These are phyloP conservation scores for Graptemys geographica DNA, from an alignment of 2,797 vertebrate genomes.

Conservation along the genomic window DNA sequence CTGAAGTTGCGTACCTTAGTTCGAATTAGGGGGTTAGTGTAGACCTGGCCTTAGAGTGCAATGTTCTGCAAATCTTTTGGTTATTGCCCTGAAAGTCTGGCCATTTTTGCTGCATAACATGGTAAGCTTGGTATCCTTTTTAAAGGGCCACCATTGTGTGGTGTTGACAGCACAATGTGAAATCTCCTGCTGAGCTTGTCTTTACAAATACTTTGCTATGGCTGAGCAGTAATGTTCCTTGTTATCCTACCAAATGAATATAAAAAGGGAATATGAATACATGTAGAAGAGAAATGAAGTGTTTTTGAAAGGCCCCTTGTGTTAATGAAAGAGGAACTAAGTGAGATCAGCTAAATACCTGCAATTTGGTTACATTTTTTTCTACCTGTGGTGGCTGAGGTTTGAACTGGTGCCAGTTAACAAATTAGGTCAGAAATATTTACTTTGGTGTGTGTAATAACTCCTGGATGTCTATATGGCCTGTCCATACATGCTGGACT, in stretches of 20 bases:
- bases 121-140: neutral
- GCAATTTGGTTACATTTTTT: slow-evolving; percentile 13
- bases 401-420: slow-evolving; percentile 53
- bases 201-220: slow-evolving; percentile 6
- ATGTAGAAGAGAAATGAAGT: slow-evolving; percentile 32
- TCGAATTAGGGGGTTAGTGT: no score
- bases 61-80: neutral
- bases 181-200: slow-evolving; percentile 60
- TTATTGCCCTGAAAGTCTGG: neutral
- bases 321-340: slow-evolving; percentile 53
- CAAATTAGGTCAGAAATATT: slow-evolving; percentile 60
- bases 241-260: slow-evolving; percentile 50
- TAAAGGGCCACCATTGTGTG: neutral
- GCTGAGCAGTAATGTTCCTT: slow-evolving; percentile 45
- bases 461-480: slow-evolving; percentile 20
- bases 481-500: neutral
- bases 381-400: slow-evolving; percentile 53
- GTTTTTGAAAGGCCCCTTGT: slow-evolving; percentile 53
- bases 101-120: neutral
- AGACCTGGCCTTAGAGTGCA: neutral
- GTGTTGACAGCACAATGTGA: slow-evolving; percentile 45
- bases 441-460: slow-evolving; percentile 25
- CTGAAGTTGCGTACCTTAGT: no score
- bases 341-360: slow-evolving; percentile 33
- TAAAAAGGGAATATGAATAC: slow-evolving; percentile 49